Evolutionary conservation across 2,113 vertebrate species (phyloP), one percentile per base, ranked within the genome.

Genomic region (Hippocampus guttulatus): DNA sequence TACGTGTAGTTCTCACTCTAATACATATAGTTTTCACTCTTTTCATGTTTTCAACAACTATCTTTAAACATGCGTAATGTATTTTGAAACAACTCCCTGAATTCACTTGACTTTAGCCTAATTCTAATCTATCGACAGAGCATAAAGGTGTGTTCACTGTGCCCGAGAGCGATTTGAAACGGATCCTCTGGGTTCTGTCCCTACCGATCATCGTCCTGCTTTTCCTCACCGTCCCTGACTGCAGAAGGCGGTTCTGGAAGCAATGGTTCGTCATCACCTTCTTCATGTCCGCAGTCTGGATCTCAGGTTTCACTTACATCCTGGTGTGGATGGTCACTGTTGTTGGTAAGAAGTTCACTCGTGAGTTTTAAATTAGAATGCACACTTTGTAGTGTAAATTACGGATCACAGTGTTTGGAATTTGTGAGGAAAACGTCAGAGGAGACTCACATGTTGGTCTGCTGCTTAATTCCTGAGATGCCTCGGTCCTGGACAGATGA

Each of bases 321-420:
- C 92, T 99, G 54, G 96, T 98, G 75, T 98, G 96, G 97, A 98
- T 98, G 96, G 90, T 98, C 84, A 98, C 95, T 4, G 76, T 98
- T 60, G 93, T 95, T 9, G 97, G 97, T 98, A 91, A 93, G 82
- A 16, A 10, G 20, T 64, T n/a, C 23, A 3, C 25, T 69, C 38
- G 18, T 10, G n/a, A 60, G 14, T 12, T 14, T 25, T 25, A 69
- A 1, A n/a, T 43, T 16, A 16, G 20, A 55, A 67, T 67, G 51
- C 8, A 68, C 45, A 57, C 30, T 40, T 7, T 70, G 68, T 47
- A 41, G 60, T 51, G 55, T 64, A 63, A 73, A 41, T 33, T n/a
- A 55, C 25, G 43, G 63, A 87, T 85, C 87, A 79, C 80, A 75
- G 79, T 63, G 67, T 69, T 72, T 79, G 47, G 80, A 77, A 81